Base-by-base conservation (phyloP, 2,888 invertebrate species). In the Mythimna albipuncta region DNA sequence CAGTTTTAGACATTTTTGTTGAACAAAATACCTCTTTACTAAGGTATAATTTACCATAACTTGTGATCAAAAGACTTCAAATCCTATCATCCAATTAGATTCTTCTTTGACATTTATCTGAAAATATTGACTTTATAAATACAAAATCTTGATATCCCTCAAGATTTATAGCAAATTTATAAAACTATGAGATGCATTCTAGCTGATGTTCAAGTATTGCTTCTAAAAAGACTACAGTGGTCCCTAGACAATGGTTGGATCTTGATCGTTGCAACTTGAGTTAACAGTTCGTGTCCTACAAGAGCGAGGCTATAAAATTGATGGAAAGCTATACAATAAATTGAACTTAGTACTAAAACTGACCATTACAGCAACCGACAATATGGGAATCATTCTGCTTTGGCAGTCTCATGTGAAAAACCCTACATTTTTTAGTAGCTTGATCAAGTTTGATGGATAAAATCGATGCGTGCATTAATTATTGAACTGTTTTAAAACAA, bases 221-320 rank as follows among this genome's bases (percentile, higher is more conserved):
- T 21, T 54, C 59, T 70, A 41, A 67, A 70, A 68, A 81, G 58
- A 52, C 52, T 76, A 10, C 41, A 62, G 55, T 9, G 19, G 41
- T 81, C 76, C 81, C 81, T n/a, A 35, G 52, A 41, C 41, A 54
- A 38, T n/a, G 44, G 32, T 75, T 64, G 32, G 47, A 68, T 67
- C 66, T 50, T 69, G 58, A 75, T 66, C 44, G 64, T 26, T 68
- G 55, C 61, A 54, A 54, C 13, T 54, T 35, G 16, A 65, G 61
- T 9, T 41, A 21, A 13, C n/a, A 41, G 41, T 13, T 2, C 5
- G 5, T 21, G 61, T 74, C 35, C 52, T 54, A 13, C 6, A 7
- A 13, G 13, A 44, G 41, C n/a, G 5, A 64, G 5, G 6, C 38
- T 32, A 57, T 58, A 19, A 35, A 52, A 73, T 13, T 21, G 54